Evolutionary conservation across 2,797 vertebrate species (phyloP).

Genomic region (Leucoraja ocellata): DNA sequence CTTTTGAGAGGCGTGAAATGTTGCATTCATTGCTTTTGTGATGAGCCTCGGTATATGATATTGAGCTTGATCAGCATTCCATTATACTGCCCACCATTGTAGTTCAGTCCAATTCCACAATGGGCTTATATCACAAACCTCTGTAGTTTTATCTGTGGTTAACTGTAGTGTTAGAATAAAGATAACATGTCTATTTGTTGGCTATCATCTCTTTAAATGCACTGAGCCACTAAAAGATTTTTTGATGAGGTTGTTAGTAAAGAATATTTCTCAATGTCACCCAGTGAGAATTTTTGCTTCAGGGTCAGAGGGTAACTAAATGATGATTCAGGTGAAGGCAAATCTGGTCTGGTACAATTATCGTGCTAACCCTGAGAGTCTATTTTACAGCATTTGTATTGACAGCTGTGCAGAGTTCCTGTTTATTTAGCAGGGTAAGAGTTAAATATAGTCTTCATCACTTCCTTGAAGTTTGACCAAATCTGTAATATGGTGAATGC

Average conservation of each 20-base stretch:
- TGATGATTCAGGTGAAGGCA: not conserved
- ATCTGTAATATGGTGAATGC: not conserved
- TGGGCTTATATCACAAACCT: not conserved
- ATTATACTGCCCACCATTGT: not conserved
- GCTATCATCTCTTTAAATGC: not conserved
- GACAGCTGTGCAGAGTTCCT: not conserved
- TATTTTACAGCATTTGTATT: not conserved
- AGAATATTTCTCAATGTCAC: not conserved
- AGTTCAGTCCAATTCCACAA: not conserved
- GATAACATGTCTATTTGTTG: not conserved
- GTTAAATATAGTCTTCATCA: constrained; percentile 1
- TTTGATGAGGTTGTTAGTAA: not conserved
- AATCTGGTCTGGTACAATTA: not conserved
- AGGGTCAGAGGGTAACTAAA: not conserved
- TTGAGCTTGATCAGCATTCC: not conserved
- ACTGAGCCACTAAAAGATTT: not conserved
- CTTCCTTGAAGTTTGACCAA: not conserved
- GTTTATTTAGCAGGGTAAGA: not conserved
- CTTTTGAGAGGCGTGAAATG: not conserved
- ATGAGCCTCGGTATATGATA: no score
- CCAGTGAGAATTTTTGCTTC: not conserved
- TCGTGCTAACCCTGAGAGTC: not conserved
- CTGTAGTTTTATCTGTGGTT: no score
- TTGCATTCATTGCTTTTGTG: not conserved
- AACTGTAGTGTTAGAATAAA: not conserved